Evolutionary conservation across 2,888 invertebrate genomes (phyloP).

Genomic region (Nebria salina): DNA sequence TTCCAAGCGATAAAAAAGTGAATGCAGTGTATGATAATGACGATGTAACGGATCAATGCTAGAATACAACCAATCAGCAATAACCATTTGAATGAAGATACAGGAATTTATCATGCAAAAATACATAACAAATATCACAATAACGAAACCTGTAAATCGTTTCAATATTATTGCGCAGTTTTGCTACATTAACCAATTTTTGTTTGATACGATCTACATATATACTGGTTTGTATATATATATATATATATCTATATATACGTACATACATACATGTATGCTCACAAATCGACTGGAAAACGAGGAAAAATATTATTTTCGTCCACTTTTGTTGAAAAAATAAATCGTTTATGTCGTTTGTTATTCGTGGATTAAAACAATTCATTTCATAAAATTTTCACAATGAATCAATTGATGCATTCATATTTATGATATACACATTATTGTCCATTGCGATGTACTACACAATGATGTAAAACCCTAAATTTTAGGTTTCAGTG

Average conservation of each 20-base stretch:
- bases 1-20: conserved; percentile 18
- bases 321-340: background rate
- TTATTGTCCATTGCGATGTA: background rate
- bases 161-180: background rate
- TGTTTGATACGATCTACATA: background rate
- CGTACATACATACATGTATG: background rate
- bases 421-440: background rate
- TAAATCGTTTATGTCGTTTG: background rate
- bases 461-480: too few relatives aligned
- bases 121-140: background rate
- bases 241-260: background rate
- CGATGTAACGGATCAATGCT: background rate
- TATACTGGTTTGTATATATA: background rate
- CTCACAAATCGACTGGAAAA: background rate
- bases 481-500: too few relatives aligned
- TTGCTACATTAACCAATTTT: background rate
- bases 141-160: background rate
- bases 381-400: background rate
- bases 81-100: background rate
- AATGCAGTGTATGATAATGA: background rate
- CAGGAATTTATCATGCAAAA: background rate
- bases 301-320: background rate
- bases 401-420: background rate
- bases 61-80: background rate
- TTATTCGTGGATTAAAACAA: background rate